Evolutionary conservation across 2,797 vertebrate genomes (phyloP).

Genomic region (Podargus strigoides): DNA sequence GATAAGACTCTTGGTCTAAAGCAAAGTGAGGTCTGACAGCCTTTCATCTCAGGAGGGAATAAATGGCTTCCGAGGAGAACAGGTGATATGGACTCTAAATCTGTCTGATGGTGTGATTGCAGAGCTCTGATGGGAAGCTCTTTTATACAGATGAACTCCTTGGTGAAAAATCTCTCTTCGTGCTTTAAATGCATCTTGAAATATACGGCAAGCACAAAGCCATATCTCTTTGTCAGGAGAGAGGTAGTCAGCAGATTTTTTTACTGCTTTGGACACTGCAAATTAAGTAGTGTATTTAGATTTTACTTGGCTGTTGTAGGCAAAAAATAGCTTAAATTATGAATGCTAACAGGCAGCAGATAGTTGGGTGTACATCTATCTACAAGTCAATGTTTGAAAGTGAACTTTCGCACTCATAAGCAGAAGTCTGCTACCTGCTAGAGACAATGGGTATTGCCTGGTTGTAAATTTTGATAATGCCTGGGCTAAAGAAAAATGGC

Average conservation of each 20-base stretch:
- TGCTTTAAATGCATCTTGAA: not conserved
- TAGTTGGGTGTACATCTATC: not conserved
- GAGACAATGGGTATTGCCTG: not conserved
- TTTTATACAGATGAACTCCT: conserved; percentile 16
- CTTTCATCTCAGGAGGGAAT: conserved; percentile 35
- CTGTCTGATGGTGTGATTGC: conserved; percentile 33
- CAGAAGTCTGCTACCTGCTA: not conserved
- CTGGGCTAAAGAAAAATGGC: not conserved
- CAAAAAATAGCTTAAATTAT: not conserved
- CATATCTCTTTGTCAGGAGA: not conserved
- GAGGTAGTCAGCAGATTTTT: not conserved
- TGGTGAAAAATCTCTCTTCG: not conserved
- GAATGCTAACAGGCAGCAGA: not conserved
- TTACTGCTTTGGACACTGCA: not conserved
- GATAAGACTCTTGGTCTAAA: not conserved
- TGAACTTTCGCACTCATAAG: not conserved
- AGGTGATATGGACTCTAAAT: conserved; percentile 2
- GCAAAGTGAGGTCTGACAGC: conserved; percentile 16
- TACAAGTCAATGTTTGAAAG: not conserved
- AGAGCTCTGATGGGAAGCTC: conserved; percentile 21
- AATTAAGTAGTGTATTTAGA: not conserved
- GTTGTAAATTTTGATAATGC: not conserved
- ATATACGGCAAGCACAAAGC: not conserved
- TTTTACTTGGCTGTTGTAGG: not conserved
- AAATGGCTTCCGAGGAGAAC: conserved; percentile 38